A percentile compares a stretch with the other conserved stretches of the same genome.
Conservation (phyloP, 2,797 vertebrate species). For the Ptychobarbus kaznakovi region DNA sequence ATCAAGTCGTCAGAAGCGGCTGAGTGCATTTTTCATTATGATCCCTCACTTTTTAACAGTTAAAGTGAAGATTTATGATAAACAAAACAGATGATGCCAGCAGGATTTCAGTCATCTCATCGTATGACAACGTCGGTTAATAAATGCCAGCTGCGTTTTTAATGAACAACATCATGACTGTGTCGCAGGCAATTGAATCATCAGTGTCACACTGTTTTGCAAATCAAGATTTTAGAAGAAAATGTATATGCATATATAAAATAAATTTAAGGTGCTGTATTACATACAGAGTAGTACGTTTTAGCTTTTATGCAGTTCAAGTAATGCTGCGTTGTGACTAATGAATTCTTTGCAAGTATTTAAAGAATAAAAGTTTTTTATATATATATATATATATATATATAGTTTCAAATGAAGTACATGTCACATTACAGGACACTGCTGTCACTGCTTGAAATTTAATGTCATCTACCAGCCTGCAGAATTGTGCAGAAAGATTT, state of each 20-base stretch:
- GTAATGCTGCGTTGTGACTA: neutral
- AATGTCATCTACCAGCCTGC: slow-evolving; percentile 8
- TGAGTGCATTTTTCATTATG: slow-evolving; percentile 4
- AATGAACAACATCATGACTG: slow-evolving; percentile 9
- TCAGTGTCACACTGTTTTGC: neutral
- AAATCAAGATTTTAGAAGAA: neutral
- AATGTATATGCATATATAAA: neutral
- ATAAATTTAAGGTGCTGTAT: neutral
- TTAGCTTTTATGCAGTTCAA: neutral
- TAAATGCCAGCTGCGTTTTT: slow-evolving; percentile 21
- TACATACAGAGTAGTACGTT: neutral
- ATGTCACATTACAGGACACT: slow-evolving; percentile 9
- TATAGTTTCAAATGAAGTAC: neutral
- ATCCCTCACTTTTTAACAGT: neutral
- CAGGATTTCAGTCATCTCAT: neutral
- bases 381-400: no score
- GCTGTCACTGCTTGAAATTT: slow-evolving; percentile 32
- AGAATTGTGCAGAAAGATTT: slow-evolving; percentile 9
- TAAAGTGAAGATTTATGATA: neutral
- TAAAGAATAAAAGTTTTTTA: neutral
- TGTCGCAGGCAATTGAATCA: neutral
- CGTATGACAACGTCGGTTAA: neutral
- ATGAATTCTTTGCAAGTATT: neutral
- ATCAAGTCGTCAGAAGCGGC: neutral
- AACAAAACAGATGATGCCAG: neutral